These are phyloP conservation scores for Parnassius glacialis DNA, from an alignment of 2,888 invertebrate species.

Conservation along the genomic window DNA sequence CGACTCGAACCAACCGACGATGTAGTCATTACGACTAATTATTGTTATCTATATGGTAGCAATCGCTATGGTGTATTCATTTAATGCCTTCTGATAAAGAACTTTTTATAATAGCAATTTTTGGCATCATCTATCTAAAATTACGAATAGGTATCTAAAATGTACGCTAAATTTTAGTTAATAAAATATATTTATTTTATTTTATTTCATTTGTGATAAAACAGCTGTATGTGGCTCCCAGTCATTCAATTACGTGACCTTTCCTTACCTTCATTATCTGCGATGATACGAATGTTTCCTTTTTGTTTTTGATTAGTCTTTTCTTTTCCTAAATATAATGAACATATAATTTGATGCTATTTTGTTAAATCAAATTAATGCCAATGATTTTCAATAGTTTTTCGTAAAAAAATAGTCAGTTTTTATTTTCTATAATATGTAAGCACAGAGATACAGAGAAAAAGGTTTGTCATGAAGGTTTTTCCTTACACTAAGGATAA, in stretches of 20 bases:
- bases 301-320: slow-evolving; percentile 44
- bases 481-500: not conserved
- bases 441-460: no score
- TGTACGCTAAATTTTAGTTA: not conserved
- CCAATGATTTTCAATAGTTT: no score
- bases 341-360: no score
- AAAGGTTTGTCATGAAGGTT: not conserved
- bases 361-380: no score
- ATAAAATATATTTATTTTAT: not conserved
- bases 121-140: slow-evolving; percentile 27
- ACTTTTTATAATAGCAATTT: slow-evolving; percentile 61
- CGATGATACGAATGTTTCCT: slow-evolving; percentile 69
- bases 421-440: no score
- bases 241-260: slow-evolving; percentile 46
- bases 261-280: slow-evolving; percentile 70
- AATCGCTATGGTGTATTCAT: slow-evolving; percentile 66
- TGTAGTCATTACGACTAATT: slow-evolving; percentile 76
- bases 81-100: slow-evolving; percentile 59
- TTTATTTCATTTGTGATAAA: slow-evolving; percentile 53
- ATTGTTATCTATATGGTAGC: slow-evolving; percentile 79
- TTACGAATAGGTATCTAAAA: no score
- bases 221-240: slow-evolving; percentile 47
- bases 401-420: no score
- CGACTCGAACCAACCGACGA: slow-evolving; percentile 51
- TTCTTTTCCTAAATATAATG: not conserved